These are phyloP conservation scores for Amniataba percoides DNA, from an alignment of 2,797 vertebrate species.

Conservation along the genomic window DNA sequence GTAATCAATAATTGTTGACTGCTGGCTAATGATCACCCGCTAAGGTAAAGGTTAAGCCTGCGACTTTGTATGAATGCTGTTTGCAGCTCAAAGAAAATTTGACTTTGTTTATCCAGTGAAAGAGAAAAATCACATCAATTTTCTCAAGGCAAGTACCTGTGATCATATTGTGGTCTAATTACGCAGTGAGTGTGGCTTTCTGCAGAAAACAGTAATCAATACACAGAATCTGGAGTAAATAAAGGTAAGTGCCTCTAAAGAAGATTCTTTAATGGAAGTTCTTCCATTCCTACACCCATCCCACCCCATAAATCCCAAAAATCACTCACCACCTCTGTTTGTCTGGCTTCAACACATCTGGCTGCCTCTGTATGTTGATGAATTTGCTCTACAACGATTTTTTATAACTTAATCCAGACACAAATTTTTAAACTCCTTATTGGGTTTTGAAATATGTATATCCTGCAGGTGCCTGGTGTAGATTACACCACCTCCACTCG, in stretches of 20 bases:
- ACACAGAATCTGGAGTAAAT: background rate
- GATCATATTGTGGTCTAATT: conserved; percentile 13
- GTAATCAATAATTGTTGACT: no score
- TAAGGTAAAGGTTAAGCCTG: no score
- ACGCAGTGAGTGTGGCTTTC: background rate
- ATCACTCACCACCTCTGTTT: background rate
- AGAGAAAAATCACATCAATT: conserved; percentile 3
- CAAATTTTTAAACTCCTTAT: background rate
- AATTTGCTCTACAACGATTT: background rate
- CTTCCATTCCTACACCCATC: background rate
- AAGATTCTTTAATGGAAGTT: no score
- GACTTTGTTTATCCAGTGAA: background rate
- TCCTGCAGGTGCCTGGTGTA: conserved; percentile 1
- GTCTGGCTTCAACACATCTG: background rate
- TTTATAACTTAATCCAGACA: background rate
- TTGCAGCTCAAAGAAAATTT: background rate
- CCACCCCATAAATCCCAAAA: no score
- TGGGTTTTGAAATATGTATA: background rate
- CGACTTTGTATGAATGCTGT: background rate
- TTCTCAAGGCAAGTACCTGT: background rate
- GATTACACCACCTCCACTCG: background rate
- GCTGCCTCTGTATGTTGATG: background rate
- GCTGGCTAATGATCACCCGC: no score
- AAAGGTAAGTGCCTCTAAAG: background rate
- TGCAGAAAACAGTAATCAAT: conserved; percentile 2